Percentiles rank a stretch among this genome's conserved stretches.
Evolutionary conservation across 1,140 invertebrate genomes (phyloP).

Genomic region (Papilio helenus): DNA sequence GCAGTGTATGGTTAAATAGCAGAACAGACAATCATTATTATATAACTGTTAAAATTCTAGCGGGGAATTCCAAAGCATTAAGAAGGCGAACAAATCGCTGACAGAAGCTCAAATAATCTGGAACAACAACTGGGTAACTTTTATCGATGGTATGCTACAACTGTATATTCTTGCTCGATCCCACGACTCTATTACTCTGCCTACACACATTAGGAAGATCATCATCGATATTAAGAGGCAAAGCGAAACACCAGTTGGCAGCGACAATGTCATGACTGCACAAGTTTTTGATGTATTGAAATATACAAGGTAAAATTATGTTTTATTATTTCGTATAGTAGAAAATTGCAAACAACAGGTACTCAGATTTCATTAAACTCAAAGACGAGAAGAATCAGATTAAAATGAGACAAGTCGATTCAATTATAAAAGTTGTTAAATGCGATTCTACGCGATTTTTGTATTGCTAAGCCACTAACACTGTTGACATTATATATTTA

Average conservation of each 20-base stretch:
- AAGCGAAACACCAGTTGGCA: background rate
- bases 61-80: slow-evolving; percentile 52
- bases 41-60: slow-evolving; percentile 44
- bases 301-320: slow-evolving; percentile 41
- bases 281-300: slow-evolving; percentile 35
- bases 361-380: background rate
- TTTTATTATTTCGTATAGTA: background rate
- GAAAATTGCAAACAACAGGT: background rate
- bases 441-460: no score
- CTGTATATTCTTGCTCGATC: slow-evolving; percentile 45
- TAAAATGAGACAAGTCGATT: no score
- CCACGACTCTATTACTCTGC: slow-evolving; percentile 46
- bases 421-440: no score
- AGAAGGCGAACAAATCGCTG: slow-evolving; percentile 47
- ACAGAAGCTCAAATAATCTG: slow-evolving; percentile 50
- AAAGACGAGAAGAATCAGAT: no score
- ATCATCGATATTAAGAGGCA: slow-evolving; percentile 48
- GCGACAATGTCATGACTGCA: slow-evolving; percentile 28
- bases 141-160: slow-evolving; percentile 56
- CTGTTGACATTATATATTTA: no score
- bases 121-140: slow-evolving; percentile 58
- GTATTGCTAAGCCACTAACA: no score
- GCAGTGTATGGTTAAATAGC: no score
- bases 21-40: no score
- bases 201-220: slow-evolving; percentile 48